Base-by-base conservation (phyloP, 2,797 vertebrate species). In the Hipposideros larvatus region DNA sequence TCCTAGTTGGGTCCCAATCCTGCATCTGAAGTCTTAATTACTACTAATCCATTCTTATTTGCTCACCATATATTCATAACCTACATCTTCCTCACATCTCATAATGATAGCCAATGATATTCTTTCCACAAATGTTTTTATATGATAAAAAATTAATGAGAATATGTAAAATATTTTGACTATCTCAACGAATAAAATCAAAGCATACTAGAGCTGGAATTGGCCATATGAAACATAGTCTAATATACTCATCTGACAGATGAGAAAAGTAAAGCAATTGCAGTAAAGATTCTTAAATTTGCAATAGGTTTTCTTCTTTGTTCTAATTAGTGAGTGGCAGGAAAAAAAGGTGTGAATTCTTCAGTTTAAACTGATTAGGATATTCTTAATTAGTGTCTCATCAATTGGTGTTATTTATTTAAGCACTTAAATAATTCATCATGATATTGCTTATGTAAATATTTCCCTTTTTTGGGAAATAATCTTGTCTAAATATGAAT, bases 211-310 rank as follows among this genome's bases (percentile, higher is more conserved):
- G 34, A 89, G 1, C 13, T n/a, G 8, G 3, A 89, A 95, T 13
- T 78, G 3, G 3, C 4, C 11, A 57, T n/a, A 48, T 6, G 37
- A 10, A 80, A 93, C 18, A 79, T 28, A 78, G 2, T 85, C 14
- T 74, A 48, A 51, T 51, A 78, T 66, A 37, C 0, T 77, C 26
- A 26, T 78, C 84, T 71, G n/a, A 73, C 34, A 95, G 8, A 61
- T 83, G 13, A 83, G 84, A 86, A 87, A 87, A 91, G 13, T 10
- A 48, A 75, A 89, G 14, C 2, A 75, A 61, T 31, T 83, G 19
- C n/a, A 55, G 26, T 87, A 82, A 68, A 75, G 22, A 59, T 48
- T 86, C 90, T 93, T 86, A 78, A 86, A 87, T 68, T 90, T 74
- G 0, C 8, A 74, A 22, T 78, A 10, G 66, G 9, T 90, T 71